phyloP scores from a whole-genome alignment of 2,797 vertebrate species.

The Ara ararauna region DNA sequence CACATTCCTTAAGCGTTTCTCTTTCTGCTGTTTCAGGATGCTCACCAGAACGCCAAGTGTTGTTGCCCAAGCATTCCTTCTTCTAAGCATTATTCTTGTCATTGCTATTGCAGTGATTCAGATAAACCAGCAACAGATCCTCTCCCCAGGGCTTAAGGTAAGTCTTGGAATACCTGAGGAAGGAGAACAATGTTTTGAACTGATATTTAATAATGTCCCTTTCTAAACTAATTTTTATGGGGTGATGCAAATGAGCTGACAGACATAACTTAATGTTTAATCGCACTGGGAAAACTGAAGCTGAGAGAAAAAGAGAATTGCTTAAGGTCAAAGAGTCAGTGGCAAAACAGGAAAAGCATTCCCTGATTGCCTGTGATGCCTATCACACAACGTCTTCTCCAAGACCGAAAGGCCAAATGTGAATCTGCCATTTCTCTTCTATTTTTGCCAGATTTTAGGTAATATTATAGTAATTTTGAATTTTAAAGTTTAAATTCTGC shows the following conservation, averaged over 20 bases:
- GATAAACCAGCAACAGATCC: slow-evolving; percentile 76
- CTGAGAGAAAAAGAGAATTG: not conserved
- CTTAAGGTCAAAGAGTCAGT: not conserved
- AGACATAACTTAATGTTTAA: not conserved
- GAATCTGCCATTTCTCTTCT: not conserved
- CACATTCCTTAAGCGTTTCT: not conserved
- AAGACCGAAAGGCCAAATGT: not conserved
- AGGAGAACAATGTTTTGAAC: not conserved
- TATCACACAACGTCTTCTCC: not conserved
- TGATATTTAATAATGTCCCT: not conserved
- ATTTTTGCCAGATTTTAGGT: not conserved
- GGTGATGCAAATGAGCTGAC: not conserved
- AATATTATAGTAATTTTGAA: not conserved
- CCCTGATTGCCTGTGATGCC: not conserved
- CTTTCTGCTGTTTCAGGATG: slow-evolving; percentile 63
- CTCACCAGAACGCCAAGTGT: slow-evolving; percentile 82
- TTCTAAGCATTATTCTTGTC: slow-evolving; percentile 87
- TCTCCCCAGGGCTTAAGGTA: slow-evolving; percentile 88
- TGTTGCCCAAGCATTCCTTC: slow-evolving; percentile 81
- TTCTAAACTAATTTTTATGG: not conserved
- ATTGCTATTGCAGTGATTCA: slow-evolving; percentile 88
- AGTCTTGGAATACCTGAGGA: not conserved
- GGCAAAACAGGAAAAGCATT: not conserved
- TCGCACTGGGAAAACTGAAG: not conserved
- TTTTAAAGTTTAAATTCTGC: not conserved